A percentile compares a stretch with the other conserved stretches of the same genome.
phyloP scores from a whole-genome alignment of 2,888 invertebrate genomes.

The Dioctria rufipes region DNA sequence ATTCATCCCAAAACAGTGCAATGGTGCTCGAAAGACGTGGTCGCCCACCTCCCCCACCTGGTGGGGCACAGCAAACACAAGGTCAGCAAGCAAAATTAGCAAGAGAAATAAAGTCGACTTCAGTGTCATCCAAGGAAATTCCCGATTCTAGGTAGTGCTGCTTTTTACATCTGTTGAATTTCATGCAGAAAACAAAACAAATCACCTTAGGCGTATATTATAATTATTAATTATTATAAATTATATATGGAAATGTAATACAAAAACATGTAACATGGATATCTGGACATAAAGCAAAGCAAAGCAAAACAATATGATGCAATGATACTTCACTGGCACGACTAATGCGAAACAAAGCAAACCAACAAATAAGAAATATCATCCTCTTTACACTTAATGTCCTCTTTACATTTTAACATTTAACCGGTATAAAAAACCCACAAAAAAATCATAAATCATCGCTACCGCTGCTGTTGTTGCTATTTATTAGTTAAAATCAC shows the following conservation, averaged over 20 bases:
- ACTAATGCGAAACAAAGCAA: not conserved
- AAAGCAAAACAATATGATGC: constrained; percentile 43
- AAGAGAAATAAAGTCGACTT: constrained; percentile 63
- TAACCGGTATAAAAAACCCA: not conserved
- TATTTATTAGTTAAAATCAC: constrained; percentile 43
- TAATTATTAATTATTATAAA: constrained; percentile 53
- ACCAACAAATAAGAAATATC: not conserved
- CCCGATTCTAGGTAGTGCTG: constrained; percentile 72
- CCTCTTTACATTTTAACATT: constrained; percentile 29
- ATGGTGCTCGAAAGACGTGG: constrained; percentile 68
- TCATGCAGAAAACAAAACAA: constrained; percentile 53
- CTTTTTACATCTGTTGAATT: constrained; percentile 57
- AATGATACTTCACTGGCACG: constrained; percentile 46
- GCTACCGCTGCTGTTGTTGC: constrained; percentile 44
- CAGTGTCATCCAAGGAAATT: constrained; percentile 69
- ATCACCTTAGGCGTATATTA: constrained; percentile 53
- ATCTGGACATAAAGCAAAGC: constrained; percentile 44
- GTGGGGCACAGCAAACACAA: constrained; percentile 53
- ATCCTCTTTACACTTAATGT: constrained; percentile 15
- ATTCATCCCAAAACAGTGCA: constrained; percentile 62
- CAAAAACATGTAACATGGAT: constrained; percentile 44
- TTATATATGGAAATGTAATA: constrained; percentile 49
- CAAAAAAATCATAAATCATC: constrained; percentile 7
- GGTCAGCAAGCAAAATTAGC: constrained; percentile 68
- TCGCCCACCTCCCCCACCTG: constrained; percentile 66